phyloP scores from a whole-genome alignment of 2,797 vertebrate genomes.

The Spinus pinus region DNA sequence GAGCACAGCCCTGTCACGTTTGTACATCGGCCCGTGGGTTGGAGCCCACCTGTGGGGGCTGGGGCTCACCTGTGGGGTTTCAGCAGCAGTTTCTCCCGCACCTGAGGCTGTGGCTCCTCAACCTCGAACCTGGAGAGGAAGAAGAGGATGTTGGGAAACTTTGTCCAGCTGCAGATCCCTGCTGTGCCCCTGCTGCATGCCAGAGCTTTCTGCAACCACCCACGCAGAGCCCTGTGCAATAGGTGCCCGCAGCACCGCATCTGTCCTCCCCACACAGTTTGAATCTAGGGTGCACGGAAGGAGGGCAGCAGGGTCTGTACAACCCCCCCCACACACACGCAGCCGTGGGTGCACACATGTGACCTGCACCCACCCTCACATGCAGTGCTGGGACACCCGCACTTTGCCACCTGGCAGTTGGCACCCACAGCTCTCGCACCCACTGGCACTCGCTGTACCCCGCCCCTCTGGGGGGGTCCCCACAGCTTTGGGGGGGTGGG shows the following conservation, averaged over 20 bases:
- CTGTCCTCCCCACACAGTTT: not conserved
- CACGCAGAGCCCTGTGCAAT: fast-evolving
- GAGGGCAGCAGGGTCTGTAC: not conserved
- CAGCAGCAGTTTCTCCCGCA: not conserved
- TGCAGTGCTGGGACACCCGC: not conserved
- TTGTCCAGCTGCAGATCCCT: not conserved
- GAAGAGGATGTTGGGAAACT: not conserved
- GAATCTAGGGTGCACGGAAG: not conserved
- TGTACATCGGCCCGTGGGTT: fast-evolving
- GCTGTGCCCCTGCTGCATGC: not conserved
- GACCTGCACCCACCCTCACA: not conserved
- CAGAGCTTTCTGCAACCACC: not conserved
- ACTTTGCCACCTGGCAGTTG: not conserved
- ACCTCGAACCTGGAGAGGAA: too few relatives aligned
- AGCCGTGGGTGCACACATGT: not conserved
- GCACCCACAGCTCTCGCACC: not conserved
- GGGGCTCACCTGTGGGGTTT: not conserved
- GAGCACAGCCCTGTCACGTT: fast-evolving
- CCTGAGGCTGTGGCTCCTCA: fast-evolving
- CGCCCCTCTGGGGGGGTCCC: not conserved
- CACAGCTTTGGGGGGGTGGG: not conserved
- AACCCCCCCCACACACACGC: fast-evolving
- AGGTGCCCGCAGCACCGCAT: not conserved
- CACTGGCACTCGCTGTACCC: too few relatives aligned
- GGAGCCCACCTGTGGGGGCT: not conserved